Conservation (phyloP, 2,888 invertebrate genomes). For the Diaperis boleti region DNA sequence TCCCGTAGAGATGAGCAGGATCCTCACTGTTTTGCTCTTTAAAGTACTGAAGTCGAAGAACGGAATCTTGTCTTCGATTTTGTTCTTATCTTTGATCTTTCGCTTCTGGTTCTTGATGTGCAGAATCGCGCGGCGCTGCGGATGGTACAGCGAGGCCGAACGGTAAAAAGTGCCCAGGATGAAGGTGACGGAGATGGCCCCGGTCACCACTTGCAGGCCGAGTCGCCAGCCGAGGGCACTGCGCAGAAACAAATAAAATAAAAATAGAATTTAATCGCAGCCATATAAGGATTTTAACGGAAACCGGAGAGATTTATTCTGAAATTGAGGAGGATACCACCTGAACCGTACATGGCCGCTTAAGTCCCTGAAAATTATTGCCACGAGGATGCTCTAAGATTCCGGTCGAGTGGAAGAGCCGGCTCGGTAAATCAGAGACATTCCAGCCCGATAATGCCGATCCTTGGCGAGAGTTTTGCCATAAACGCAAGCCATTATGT, state of each 20-base stretch:
- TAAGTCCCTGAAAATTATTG: constrained; percentile 22
- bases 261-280: no score
- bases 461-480: constrained; percentile 40
- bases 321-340: no score
- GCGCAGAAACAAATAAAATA: no score
- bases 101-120: constrained; percentile 91
- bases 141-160: constrained; percentile 89
- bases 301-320: no score
- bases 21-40: constrained; percentile 86
- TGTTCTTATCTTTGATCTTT: constrained; percentile 84
- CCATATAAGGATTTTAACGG: no score
- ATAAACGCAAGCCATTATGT: constrained; percentile 40
- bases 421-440: constrained; percentile 32
- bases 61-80: constrained; percentile 81
- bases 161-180: constrained; percentile 89
- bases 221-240: constrained; percentile 86
- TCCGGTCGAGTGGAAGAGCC: constrained; percentile 29
- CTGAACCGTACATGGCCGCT: not conserved
- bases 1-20: constrained; percentile 83
- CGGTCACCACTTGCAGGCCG: constrained; percentile 88
- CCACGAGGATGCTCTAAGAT: constrained; percentile 4
- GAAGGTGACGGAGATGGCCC: constrained; percentile 84
- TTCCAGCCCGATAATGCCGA: constrained; percentile 31
- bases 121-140: constrained; percentile 86
- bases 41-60: constrained; percentile 90